Percentiles rank a stretch among this genome's conserved stretches.
These are phyloP conservation scores for Riparia riparia DNA, from an alignment of 2,113 vertebrate genomes.

Conservation along the genomic window DNA sequence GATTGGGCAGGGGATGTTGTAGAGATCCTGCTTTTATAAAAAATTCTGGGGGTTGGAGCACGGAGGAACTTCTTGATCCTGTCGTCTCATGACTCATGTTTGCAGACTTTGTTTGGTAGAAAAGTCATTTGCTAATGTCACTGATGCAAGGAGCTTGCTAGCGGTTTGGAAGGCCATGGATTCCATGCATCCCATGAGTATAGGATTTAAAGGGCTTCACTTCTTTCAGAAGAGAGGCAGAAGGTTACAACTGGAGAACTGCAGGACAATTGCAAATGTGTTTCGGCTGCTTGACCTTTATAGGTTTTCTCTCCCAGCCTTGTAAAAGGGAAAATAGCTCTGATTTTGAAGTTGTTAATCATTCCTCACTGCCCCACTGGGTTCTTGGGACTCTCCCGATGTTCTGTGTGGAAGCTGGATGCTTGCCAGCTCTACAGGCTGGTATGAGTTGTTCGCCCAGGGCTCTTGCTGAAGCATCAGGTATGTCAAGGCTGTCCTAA, in stretches of 20 bases:
- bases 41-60: neutral
- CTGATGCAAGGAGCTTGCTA: neutral
- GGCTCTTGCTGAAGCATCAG: slow-evolving; percentile 43
- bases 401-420: neutral
- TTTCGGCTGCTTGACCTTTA: neutral
- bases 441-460: neutral
- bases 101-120: neutral
- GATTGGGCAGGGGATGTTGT: neutral
- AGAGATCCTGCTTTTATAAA: neutral
- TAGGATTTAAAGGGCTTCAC: neutral
- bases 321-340: neutral
- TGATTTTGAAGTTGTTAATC: neutral
- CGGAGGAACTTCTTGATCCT: neutral
- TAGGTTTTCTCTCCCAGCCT: neutral
- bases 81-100: neutral
- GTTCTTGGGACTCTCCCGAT: neutral
- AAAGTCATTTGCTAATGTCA: neutral
- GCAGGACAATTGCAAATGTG: neutral
- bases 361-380: neutral
- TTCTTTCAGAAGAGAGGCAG: neutral
- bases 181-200: neutral
- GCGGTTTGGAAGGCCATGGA: neutral
- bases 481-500: slow-evolving; percentile 43
- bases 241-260: neutral
- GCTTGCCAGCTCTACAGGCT: neutral